Conservation (phyloP, 1,140 invertebrate genomes). For the Contarinia nasturtii region DNA sequence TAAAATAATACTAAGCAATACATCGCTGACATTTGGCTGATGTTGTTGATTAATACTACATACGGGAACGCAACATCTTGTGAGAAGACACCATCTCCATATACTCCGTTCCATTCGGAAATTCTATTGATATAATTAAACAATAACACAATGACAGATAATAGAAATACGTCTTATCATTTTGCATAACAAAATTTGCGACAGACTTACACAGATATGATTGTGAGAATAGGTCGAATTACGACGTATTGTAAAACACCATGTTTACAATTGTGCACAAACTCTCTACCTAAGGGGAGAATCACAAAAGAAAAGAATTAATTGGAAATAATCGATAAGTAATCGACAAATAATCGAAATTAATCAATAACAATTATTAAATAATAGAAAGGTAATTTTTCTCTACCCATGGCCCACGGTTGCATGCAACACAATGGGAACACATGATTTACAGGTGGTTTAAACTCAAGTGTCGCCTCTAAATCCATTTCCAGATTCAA, state of each 20-base stretch:
- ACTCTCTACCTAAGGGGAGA: constrained; percentile 79
- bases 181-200: constrained; percentile 4
- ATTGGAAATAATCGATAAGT: too few relatives aligned
- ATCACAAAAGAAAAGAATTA: too few relatives aligned
- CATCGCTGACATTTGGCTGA: constrained; percentile 92
- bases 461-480: constrained; percentile 61
- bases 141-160: too few relatives aligned
- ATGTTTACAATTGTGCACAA: constrained; percentile 88
- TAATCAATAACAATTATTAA: too few relatives aligned
- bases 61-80: constrained; percentile 75
- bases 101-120: constrained; percentile 66
- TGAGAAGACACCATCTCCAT: constrained; percentile 77
- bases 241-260: constrained; percentile 89
- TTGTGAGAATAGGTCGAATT: constrained; percentile 69
- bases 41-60: constrained; percentile 77
- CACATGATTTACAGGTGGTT: constrained; percentile 66
- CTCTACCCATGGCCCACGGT: constrained; percentile 75
- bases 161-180: too few relatives aligned
- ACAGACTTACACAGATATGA: constrained; percentile 63
- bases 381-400: too few relatives aligned
- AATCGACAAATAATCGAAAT: too few relatives aligned
- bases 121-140: constrained; percentile 32
- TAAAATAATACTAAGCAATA: constrained; percentile 92
- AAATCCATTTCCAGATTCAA: constrained; percentile 66
- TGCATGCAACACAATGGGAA: constrained; percentile 69